Evolutionary conservation across 2,797 vertebrate genomes (phyloP), one percentile per base, ranked within the genome.

Genomic region (Brotula barbata): DNA sequence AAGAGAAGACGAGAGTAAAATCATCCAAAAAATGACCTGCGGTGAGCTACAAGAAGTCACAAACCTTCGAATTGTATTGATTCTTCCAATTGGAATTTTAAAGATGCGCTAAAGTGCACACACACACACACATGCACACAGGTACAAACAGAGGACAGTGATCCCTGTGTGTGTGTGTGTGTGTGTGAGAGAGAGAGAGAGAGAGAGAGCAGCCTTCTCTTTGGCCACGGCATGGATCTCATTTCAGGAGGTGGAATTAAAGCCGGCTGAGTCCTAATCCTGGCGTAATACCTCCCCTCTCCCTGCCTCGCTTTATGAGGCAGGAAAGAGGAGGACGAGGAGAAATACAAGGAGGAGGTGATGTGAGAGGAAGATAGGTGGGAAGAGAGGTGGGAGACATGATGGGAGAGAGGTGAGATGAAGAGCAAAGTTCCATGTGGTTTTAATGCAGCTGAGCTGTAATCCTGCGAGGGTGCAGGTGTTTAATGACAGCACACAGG

Each of bases 241-340:
- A 85, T 85, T 82, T 82, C 76, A 78, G 75, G 63, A 78, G 73
- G 67, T 66, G 75, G 83, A 85, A 89, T 88, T 88, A 89, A 89
- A 89, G 68, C 72, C 25, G 65, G 54, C 80, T 80, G 76, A 82
- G 82, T 80, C 80, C 64, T 87, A 86, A 90, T 87, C 85, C 83
- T 51, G 45, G 51, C 23, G 62, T 88, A 89, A 87, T 80, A 49
- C 50, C 46, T 22, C 49, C 57, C 34, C 33, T 49, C 31, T 20
- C 59, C 45, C 52, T 31, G 7, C 52, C 64, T 57, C 25, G 34
- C 67, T 77, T 81, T 63, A 80, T 75, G 53, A 76, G 68, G 67
- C 49, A 44, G 50, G 16, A 62, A 47, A 53, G 50, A 75, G 59
- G 58, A 19, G 22, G 72, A 68, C n/a, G n/a, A n/a, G n/a, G n/a